Conservation (phyloP, 1,140 invertebrate genomes). For the Littorina saxatilis region DNA sequence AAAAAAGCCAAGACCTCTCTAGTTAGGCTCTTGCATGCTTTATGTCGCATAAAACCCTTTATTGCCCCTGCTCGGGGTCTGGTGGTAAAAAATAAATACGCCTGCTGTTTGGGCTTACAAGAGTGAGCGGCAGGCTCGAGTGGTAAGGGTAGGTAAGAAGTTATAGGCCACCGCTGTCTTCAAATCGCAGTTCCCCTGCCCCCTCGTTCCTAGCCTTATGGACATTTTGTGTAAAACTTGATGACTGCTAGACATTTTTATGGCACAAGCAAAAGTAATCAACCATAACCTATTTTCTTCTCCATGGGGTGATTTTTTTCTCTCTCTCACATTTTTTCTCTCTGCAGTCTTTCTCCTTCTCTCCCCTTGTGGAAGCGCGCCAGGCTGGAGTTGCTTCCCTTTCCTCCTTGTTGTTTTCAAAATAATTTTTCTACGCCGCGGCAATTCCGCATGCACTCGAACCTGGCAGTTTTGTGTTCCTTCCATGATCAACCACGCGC, state of each 20-base stretch:
- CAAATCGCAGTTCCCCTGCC: not conserved
- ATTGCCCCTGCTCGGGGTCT: slow-evolving; percentile 4
- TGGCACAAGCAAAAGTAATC: slow-evolving; percentile 37
- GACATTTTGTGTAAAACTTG: slow-evolving; percentile 30
- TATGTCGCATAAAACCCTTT: slow-evolving; percentile 39
- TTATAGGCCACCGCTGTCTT: slow-evolving; percentile 28
- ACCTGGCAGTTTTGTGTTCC: slow-evolving; percentile 17
- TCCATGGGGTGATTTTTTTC: not conserved
- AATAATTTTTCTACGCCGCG: not conserved
- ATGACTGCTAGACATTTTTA: slow-evolving; percentile 42
- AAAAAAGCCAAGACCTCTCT: slow-evolving; percentile 23
- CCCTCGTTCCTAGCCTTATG: slow-evolving; percentile 22
- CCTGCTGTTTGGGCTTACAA: slow-evolving; percentile 13
- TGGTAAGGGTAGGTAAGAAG: slow-evolving; percentile 36
- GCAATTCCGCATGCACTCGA: not conserved
- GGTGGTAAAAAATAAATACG: slow-evolving; percentile 21
- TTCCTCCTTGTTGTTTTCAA: slow-evolving; percentile 3
- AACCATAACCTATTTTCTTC: slow-evolving; percentile 38
- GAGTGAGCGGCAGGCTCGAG: not conserved
- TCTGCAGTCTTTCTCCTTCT: not conserved
- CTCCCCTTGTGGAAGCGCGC: not conserved
- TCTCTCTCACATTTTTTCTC: slow-evolving; percentile 2
- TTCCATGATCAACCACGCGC: not conserved
- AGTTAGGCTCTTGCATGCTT: slow-evolving; percentile 39
- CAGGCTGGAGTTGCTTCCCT: not conserved